Evolutionary conservation across 2,888 invertebrate genomes (phyloP), one percentile per base, ranked within the genome.

Genomic region (Chalcosyrphus nemorum): DNA sequence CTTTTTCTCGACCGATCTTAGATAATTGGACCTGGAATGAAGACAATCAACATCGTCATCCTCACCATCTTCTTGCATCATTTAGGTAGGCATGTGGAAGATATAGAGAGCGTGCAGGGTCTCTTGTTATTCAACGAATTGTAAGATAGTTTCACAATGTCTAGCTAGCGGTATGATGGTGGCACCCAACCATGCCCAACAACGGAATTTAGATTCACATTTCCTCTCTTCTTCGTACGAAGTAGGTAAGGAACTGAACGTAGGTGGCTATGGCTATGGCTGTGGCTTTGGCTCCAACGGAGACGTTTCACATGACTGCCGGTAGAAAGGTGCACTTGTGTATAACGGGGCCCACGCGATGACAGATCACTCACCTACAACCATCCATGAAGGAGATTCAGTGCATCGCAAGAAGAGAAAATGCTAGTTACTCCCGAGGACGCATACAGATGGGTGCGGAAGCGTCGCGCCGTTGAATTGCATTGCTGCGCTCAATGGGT

Each of bases 281-380:
- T n/a, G n/a, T n/a, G n/a, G 41, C 41, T 50, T n/a, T n/a, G n/a
- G 50, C 41, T 59, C 43, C 45, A 32, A 47, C 32, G 17, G n/a
- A 71, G 61, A 50, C 41, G 76, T 81, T 65, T 71, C 81, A 45
- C 81, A 77, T 81, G 63, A 70, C 24, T 77, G 71, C 70, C 15
- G 27, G 54, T 41, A 6, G 61, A 59, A 65, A 52, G 43, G 59
- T 81, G 71, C 65, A 65, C 56, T 76, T 70, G n/a, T n/a, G n/a
- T n/a, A 65, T 66, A 81, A 81, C 81, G 81, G n/a, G 81, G 63
- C 68, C 81, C 47, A 81, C 54, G 38, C 52, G 50, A 43, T 65
- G 77, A 19, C 52, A 65, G 77, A 81, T 81, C 81, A 71, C 71
- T 81, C 71, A 81, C 71, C 81, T 81, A 45, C 43, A 15, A 17